phyloP scores from a whole-genome alignment of 2,797 vertebrate species.

The Cossypha caffra region DNA sequence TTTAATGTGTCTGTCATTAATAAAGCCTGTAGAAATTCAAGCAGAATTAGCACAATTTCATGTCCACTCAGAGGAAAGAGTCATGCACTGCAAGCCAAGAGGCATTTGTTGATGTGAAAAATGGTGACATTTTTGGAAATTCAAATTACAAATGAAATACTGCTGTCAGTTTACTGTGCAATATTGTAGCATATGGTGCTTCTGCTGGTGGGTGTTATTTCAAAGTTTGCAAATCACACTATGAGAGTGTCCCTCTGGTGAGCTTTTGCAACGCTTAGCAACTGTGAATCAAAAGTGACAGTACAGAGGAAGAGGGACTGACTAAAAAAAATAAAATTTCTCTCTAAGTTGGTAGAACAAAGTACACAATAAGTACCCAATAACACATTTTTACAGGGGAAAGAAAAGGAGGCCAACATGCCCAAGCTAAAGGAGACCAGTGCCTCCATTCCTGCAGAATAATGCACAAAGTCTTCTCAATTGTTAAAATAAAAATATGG shows the following conservation, averaged over 20 bases:
- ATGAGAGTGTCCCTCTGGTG: slow-evolving; percentile 79
- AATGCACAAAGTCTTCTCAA: slow-evolving; percentile 42
- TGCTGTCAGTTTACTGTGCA: slow-evolving; percentile 78
- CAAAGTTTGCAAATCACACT: slow-evolving; percentile 84
- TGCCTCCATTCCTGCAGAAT: neutral
- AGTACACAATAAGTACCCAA: slow-evolving; percentile 28
- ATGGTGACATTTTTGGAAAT: slow-evolving; percentile 77
- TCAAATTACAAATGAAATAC: slow-evolving; percentile 75
- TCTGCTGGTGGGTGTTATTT: slow-evolving; percentile 83
- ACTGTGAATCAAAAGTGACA: slow-evolving; percentile 82
- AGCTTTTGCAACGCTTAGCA: slow-evolving; percentile 78
- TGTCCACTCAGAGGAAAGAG: slow-evolving; percentile 48
- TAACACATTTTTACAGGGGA: slow-evolving; percentile 25
- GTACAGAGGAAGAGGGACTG: slow-evolving; percentile 70
- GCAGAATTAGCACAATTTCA: slow-evolving; percentile 48
- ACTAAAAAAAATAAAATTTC: slow-evolving; percentile 34
- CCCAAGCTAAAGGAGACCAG: neutral
- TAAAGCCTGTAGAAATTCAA: slow-evolving; percentile 12
- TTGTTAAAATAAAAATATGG: slow-evolving; percentile 62
- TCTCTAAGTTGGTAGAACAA: slow-evolving; percentile 57
- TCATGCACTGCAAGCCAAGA: slow-evolving; percentile 54
- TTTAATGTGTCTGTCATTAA: slow-evolving; percentile 17
- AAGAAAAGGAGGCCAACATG: neutral
- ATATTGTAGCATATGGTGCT: slow-evolving; percentile 78
- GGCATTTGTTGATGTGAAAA: slow-evolving; percentile 69